Conservation (phyloP, 2,797 vertebrate genomes). For the Channallabes apus region DNA sequence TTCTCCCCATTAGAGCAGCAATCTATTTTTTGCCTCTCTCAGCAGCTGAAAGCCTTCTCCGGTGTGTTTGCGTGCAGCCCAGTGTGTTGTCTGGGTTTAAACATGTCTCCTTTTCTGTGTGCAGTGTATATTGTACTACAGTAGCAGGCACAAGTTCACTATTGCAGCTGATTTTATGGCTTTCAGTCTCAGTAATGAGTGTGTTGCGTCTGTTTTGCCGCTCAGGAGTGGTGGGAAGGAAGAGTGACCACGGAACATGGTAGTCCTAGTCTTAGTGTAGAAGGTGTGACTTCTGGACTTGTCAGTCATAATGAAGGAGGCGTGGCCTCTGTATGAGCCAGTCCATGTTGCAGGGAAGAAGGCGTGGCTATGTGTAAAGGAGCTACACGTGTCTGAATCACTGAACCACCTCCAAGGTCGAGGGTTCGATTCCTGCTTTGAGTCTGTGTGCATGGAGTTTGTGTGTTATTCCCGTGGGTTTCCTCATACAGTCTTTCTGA, state of each 20-base stretch:
- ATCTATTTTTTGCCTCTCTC: constrained; percentile 32
- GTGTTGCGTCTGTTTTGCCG: no score
- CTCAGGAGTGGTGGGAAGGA: no score
- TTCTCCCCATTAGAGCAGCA: constrained; percentile 27
- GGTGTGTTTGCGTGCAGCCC: constrained; percentile 17
- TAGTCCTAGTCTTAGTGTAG: neutral
- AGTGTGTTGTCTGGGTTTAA: constrained; percentile 20
- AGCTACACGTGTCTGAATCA: no score
- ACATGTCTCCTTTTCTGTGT: constrained; percentile 2
- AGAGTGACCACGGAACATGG: no score
- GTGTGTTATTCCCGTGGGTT: no score
- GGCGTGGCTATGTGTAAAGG: neutral
- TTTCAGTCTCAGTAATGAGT: neutral
- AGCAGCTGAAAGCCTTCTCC: constrained; percentile 22
- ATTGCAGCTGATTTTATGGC: neutral
- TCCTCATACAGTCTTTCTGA: no score
- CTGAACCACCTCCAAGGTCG: no score
- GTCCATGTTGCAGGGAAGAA: neutral
- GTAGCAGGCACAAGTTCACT: neutral
- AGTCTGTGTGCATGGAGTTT: no score
- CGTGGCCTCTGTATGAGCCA: neutral
- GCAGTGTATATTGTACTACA: neutral
- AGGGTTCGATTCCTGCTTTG: no score
- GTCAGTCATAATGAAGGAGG: neutral
- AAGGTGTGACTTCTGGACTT: no score